Evolutionary conservation across 2,797 vertebrate species (phyloP), one percentile per base, ranked within the genome.

Genomic region (Danio tinwini): DNA sequence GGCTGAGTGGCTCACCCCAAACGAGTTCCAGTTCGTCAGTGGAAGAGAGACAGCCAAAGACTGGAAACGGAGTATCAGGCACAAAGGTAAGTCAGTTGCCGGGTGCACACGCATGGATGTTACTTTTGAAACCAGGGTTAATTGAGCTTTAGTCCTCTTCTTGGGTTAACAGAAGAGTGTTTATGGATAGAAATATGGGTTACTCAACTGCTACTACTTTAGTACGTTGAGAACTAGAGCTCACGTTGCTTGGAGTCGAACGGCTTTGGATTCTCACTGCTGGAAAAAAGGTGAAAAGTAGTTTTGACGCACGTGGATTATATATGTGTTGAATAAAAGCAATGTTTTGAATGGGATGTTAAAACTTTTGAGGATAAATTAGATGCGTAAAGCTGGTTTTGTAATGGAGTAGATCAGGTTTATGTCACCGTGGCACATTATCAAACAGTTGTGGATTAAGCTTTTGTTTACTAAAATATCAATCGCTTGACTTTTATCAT

Each of bases 21-120:
- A 98, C 88, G 97, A 98, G 93, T 98, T 99, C 93, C 97, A 99
- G 94, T 98, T 99, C 85, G 97, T 99, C 89, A 98, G 97, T 91
- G 97, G 97, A 92, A 93, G 97, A 40, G 97, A 98, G 92, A 98
- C 97, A 7, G 97, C 97, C 87, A 98, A 99, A 90, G 97, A 98
- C 87, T 99, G 97, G 97, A 99, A 99, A 86, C 92, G 97, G 88
- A 98, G 97, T 93, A 99, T 99, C 87, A 94, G 97, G 87, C 97
- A 99, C 93, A 97, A 97, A 96, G 97, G 97, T 98, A 93, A 92
- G 92, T 84, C 17, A 10, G 16, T 29, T 40, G 14, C 42, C 56
- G 52, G n/a, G 55, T 14, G 76, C 53, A 45, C n/a, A 13, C 58
- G 40, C 19, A 11, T 69, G 53, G 29, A 50, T 59, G 19, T 70